Base-by-base conservation (phyloP, 2,888 invertebrate species). In the Acrobasis suavella region DNA sequence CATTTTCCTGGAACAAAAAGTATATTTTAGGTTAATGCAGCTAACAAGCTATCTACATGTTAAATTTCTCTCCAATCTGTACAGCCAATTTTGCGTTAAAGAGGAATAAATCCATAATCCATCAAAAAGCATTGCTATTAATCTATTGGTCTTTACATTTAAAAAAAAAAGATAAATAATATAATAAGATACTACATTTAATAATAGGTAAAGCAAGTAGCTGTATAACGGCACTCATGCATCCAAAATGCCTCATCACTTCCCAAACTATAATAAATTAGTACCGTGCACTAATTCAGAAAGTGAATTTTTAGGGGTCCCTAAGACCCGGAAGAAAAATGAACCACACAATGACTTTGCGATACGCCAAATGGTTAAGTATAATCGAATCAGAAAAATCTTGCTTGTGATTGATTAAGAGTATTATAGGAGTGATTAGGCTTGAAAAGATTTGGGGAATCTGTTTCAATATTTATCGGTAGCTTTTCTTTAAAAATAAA, bases 281-380 rank as follows among this genome's bases (percentile, higher is more conserved):
- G 83, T 78, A 81, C 86, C 84, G 87, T 82, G 81, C 81, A 82
- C 80, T 81, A 83, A 83, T 83, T 81, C 80, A 69, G 70, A 73
- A 85, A 88, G 86, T 87, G 86, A 87, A 87, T 86, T 85, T 81
- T 82, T 77, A 76, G 84, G 87, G 85, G 79, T 73, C 72, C 77
- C 64, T 72, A 79, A 79, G 76, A 77, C 64, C 69, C 74, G 72
- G 76, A 87, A 89, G 90, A 91, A 85, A 89, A 91, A 91, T 91
- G 85, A 76, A 77, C 65, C 66, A 65, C 54, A 65, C 65, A 73
- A 75, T 91, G 91, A 91, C 89, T 85, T 73, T 65, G 87, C 91
- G 79, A 78, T 82, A 85, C 76, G 37, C 50, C 59, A 38, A 59
- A 51, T 52, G 72, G 66, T 67, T 83, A 80, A 81, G 80, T 67